These are phyloP conservation scores for Picus viridis DNA, from an alignment of 2,797 vertebrate genomes.

Conservation along the genomic window DNA sequence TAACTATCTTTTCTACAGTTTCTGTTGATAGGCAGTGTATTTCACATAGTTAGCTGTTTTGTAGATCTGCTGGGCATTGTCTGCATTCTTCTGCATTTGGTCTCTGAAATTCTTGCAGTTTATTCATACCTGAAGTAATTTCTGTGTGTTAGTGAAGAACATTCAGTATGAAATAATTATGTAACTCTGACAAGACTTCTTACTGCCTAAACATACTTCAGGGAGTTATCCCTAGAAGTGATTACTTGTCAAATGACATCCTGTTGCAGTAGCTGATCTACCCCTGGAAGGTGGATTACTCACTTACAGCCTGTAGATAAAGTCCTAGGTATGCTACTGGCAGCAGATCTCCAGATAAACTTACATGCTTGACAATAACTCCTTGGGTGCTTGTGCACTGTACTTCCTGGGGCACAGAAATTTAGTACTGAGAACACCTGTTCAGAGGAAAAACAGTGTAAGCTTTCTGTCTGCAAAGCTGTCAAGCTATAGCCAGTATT, in stretches of 20 bases:
- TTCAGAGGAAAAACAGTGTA: background rate
- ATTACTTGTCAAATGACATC: too few relatives aligned
- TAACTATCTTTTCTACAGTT: background rate
- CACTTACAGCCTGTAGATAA: background rate
- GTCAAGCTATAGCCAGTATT: background rate
- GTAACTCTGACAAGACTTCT: background rate
- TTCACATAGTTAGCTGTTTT: background rate
- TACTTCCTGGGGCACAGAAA: background rate
- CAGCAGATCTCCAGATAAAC: background rate
- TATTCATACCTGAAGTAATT: background rate
- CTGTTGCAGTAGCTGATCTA: too few relatives aligned
- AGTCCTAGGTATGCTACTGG: background rate
- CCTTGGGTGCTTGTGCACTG: fast-evolving
- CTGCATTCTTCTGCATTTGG: background rate
- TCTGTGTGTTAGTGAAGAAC: background rate
- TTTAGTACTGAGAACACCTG: background rate
- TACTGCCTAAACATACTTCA: background rate
- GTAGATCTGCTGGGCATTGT: background rate
- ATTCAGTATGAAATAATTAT: background rate
- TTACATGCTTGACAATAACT: background rate
- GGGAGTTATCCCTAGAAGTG: too few relatives aligned
- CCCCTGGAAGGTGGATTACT: too few relatives aligned
- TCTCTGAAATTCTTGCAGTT: background rate
- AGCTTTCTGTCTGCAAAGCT: background rate
- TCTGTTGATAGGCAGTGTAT: background rate